phyloP scores from a whole-genome alignment of 2,888 invertebrate genomes.

The Physocephala rufipes region DNA sequence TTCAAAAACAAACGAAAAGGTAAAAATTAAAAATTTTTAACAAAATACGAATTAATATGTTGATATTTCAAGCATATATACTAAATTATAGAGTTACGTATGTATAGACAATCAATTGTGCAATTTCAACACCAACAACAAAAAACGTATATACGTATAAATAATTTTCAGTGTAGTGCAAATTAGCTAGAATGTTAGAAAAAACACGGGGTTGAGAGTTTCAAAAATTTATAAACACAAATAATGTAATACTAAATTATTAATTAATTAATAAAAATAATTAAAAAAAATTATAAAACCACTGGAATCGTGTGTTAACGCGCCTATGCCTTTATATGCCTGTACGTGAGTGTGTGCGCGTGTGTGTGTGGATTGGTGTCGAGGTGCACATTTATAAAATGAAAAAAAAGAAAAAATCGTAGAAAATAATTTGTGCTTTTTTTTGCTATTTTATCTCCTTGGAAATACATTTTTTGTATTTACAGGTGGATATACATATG shows the following conservation, averaged over 20 bases:
- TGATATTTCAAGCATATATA: too few species aligned
- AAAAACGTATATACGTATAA: neutral
- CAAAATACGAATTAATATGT: too few species aligned
- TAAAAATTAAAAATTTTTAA: neutral
- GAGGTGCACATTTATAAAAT: neutral
- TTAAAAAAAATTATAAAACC: conserved; percentile 3
- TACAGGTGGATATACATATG: too few species aligned
- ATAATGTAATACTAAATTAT: neutral
- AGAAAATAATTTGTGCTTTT: neutral
- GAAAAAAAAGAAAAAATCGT: neutral
- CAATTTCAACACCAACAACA: too few species aligned
- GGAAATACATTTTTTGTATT: neutral
- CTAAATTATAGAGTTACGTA: too few species aligned
- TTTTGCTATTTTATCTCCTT: neutral
- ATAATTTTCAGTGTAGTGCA: neutral
- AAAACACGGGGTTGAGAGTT: conserved; percentile 6
- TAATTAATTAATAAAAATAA: conserved; percentile 1
- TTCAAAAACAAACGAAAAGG: conserved; percentile 6
- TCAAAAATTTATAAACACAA: conserved; percentile 14
- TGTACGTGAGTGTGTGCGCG: too few species aligned
- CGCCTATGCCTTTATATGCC: too few species aligned
- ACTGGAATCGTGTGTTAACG: conserved; percentile 18
- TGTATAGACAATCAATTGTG: too few species aligned
- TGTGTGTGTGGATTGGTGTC: neutral
- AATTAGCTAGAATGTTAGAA: conserved; percentile 15